Evolutionary conservation across 2,113 vertebrate species (phyloP).

Genomic region (Poicephalus gulielmi): DNA sequence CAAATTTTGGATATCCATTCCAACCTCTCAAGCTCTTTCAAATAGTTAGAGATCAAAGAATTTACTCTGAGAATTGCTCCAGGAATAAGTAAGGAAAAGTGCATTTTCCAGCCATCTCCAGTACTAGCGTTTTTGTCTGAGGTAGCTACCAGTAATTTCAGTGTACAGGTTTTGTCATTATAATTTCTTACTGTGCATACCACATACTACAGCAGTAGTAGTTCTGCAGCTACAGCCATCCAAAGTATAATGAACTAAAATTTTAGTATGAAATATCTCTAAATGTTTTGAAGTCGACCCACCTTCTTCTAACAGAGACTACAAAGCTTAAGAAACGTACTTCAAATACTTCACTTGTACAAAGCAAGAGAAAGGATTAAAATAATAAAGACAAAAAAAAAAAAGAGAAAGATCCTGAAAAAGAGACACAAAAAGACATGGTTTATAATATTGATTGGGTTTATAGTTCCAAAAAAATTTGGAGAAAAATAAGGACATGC

Average conservation of each 20-base stretch:
- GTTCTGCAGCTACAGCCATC: not conserved
- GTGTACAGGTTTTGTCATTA: not conserved
- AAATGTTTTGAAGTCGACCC: not conserved
- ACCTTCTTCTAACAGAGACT: not conserved
- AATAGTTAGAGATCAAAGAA: not conserved
- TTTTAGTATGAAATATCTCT: not conserved
- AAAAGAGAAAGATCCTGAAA: not conserved
- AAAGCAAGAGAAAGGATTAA: not conserved
- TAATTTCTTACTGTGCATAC: not conserved
- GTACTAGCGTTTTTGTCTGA: not conserved
- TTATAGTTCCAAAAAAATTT: not conserved
- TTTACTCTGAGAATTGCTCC: not conserved
- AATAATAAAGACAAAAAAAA: not conserved
- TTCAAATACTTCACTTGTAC: not conserved
- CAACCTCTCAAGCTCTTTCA: not conserved
- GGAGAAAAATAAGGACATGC: not conserved
- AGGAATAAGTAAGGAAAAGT: not conserved
- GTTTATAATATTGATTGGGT: not conserved
- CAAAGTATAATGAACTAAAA: not conserved
- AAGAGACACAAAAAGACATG: not conserved
- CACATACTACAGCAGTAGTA: not conserved
- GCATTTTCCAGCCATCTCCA: not conserved
- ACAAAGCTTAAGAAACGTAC: not conserved
- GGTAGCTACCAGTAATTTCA: not conserved
- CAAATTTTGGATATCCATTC: constrained; percentile 4